These are phyloP conservation scores for Phacellophora camtschatica DNA, from an alignment of 30 jellyfish, hydroid and myxozoan genomes.

Conservation along the genomic window DNA sequence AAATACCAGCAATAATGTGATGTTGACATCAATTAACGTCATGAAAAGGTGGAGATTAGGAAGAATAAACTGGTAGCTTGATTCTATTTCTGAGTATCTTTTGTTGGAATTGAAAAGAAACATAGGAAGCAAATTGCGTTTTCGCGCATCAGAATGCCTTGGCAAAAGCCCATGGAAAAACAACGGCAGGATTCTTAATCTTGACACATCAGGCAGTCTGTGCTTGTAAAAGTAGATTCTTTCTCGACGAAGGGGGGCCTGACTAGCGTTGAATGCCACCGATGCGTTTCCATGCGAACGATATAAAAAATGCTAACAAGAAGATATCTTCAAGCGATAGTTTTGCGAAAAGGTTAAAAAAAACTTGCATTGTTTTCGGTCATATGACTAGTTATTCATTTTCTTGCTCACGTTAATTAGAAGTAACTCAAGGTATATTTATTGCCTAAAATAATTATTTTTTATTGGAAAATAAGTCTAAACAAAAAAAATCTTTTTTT, in stretches of 20 bases:
- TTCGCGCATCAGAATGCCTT: neutral
- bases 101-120: neutral
- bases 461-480: no score
- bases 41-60: slow-evolving; percentile 13
- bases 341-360: no score
- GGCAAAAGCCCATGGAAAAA: slow-evolving; percentile 3
- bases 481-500: no score
- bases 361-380: no score
- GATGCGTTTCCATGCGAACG: no score
- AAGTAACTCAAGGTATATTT: no score
- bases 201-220: slow-evolving; percentile 1
- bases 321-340: no score
- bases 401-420: no score
- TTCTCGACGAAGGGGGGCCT: neutral
- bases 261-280: neutral
- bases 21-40: slow-evolving; percentile 40
- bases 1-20: neutral
- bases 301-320: no score
- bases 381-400: no score
- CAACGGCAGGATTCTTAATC: slow-evolving; percentile 53
- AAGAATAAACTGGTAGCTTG: slow-evolving; percentile 24
- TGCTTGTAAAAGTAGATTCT: neutral
- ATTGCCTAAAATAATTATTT: no score
- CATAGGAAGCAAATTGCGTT: slow-evolving; percentile 10
- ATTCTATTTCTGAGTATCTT: slow-evolving; percentile 16